Conservation (phyloP, 2,888 invertebrate species). For the Brachyptera risi region DNA sequence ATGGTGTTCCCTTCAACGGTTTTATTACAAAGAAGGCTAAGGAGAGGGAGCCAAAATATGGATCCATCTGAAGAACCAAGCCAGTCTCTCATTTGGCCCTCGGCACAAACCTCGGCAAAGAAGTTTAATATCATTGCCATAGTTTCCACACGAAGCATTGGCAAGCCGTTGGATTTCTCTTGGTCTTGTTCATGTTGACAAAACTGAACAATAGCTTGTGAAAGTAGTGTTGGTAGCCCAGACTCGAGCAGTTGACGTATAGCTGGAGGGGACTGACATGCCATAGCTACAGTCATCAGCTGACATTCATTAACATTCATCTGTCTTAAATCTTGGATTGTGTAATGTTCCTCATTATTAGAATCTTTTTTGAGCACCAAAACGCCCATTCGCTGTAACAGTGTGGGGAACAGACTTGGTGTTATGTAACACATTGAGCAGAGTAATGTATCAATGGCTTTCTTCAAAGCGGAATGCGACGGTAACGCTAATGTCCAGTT, state of each 20-base stretch:
- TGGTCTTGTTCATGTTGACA: constrained; percentile 33
- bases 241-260: constrained; percentile 73
- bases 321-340: not conserved
- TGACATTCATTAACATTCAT: constrained; percentile 53
- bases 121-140: constrained; percentile 70
- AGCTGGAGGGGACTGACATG: constrained; percentile 75
- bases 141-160: constrained; percentile 52
- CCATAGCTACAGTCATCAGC: constrained; percentile 71
- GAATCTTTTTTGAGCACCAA: no score
- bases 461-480: constrained; percentile 69
- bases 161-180: no score
- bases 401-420: constrained; percentile 68
- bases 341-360: not conserved
- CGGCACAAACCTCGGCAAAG: constrained; percentile 74
- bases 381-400: constrained; percentile 70
- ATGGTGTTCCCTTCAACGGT: not conserved
- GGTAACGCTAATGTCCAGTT: constrained; percentile 71
- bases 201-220: constrained; percentile 56
- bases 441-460: constrained; percentile 77
- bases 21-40: constrained; percentile 66
- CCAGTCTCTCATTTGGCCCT: constrained; percentile 82
- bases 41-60: constrained; percentile 80
- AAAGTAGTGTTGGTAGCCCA: constrained; percentile 61
- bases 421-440: constrained; percentile 83
- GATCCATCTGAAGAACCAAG: constrained; percentile 74